Base-by-base conservation (phyloP, 2,113 vertebrate species). In the Willisornis vidua region DNA sequence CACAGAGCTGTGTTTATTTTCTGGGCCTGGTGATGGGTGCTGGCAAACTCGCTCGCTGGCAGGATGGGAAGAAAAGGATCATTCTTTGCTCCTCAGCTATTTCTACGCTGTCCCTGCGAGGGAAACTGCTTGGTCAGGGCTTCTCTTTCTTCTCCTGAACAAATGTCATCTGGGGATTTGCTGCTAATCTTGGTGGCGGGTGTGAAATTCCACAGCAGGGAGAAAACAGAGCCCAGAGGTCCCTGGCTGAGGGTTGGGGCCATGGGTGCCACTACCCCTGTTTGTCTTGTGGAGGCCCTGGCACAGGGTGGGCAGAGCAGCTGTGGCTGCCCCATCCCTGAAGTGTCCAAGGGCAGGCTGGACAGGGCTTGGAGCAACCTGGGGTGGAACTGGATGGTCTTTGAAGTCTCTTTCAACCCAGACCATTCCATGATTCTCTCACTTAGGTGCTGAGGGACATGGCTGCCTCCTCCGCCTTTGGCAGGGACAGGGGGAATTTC, bases 141-240 rank as follows among this genome's bases (percentile, higher is more conserved):
- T 95, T 91, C 93, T 91, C 85, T 95, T 96, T 92, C 71, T 94
- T 95, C 93, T 91, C 14, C 75, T 67, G 77, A 85, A 52, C 68
- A 85, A 87, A 90, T 80, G 88, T 66, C 91, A 72, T 91, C 75
- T 95, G 82, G 77, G 85, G 75, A 73, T 90, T 96, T 70, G n/a
- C 88, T 66, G 91, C 85, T 95, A 92, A 62, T 86, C 77, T 96
- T 96, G 90, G 87, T 87, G 90, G 29, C 9, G 26, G 85, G 72
- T 97, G 97, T 97, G 83, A 97, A 95, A 97, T 97, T 98, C 95
- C 94, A 75, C 94, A 96, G 73, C 23, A 7, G 63, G 55, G 84
- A 45, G 79, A 75, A 79, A 70, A 57, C 63, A 79, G 90, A 88
- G 61, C 67, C 63, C 67, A 61, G 81, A 46, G 81, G 61, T 78